Percentiles rank a stretch among this genome's conserved stretches.
Conservation (phyloP, 2,797 vertebrate species). For the Mionectes olivaceus region DNA sequence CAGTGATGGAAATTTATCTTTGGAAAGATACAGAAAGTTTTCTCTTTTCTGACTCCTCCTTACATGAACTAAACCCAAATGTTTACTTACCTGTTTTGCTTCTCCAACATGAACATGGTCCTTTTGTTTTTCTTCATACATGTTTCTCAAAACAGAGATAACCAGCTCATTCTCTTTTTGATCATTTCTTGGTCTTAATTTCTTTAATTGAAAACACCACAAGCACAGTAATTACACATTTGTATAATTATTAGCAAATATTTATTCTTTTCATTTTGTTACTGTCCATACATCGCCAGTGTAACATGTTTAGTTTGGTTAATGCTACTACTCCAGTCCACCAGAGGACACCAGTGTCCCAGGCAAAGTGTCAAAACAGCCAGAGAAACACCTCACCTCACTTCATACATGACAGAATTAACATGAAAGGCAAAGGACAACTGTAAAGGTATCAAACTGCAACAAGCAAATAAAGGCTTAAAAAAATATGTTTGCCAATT, state of each 20-base stretch:
- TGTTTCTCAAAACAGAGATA: constrained; percentile 85
- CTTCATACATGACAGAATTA: not conserved
- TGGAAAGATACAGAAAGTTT: no score
- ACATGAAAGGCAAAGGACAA: not conserved
- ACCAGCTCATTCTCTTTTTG: constrained; percentile 94
- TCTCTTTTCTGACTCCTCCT: not conserved
- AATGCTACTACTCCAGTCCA: constrained; percentile 66
- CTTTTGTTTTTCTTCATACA: constrained; percentile 93
- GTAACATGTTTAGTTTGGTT: not conserved
- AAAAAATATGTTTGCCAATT: not conserved
- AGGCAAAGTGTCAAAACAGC: not conserved
- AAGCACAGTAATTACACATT: not conserved
- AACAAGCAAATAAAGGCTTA: not conserved
- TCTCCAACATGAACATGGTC: constrained; percentile 85
- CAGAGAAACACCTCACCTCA: not conserved
- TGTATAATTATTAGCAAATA: not conserved
- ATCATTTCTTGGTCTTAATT: constrained; percentile 89
- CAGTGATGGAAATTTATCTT: no score
- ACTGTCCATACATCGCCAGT: not conserved
- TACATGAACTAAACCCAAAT: not conserved
- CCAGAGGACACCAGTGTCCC: constrained; percentile 77
- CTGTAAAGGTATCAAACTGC: not conserved
- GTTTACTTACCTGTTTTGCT: constrained; percentile 82
- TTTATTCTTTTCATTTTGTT: not conserved
- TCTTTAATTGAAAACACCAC: constrained; percentile 76